phyloP scores from a whole-genome alignment of 2,888 invertebrate species.

The Volucella inflata region DNA sequence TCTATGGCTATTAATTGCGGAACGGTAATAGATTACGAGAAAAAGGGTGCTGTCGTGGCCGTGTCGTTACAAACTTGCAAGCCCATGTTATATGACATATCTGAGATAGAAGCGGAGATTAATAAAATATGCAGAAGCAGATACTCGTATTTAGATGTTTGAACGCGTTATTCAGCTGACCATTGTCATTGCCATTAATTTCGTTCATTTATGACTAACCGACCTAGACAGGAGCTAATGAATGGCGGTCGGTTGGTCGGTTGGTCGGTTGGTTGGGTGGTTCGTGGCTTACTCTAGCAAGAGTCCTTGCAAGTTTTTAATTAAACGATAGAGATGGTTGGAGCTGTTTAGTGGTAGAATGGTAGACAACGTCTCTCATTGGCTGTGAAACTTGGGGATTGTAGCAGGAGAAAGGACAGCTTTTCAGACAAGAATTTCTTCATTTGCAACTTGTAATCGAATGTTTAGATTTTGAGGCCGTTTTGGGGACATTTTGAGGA shows the following conservation, averaged over 20 bases:
- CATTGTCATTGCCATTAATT: slow-evolving; percentile 73
- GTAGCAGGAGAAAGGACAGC: neutral
- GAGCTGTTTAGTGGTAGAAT: too few relatives aligned
- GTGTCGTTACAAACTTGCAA: slow-evolving; percentile 20
- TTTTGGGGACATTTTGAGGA: too few relatives aligned
- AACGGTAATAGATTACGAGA: slow-evolving; percentile 65
- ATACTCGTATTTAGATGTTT: slow-evolving; percentile 22
- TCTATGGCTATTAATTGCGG: slow-evolving; percentile 69
- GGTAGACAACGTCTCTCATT: neutral
- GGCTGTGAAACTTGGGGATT: slow-evolving; percentile 21
- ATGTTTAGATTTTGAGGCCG: neutral
- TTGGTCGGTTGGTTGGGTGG: too few relatives aligned
- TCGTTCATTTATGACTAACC: slow-evolving; percentile 67
- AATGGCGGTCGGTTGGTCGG: neutral
- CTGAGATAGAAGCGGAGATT: slow-evolving; percentile 50
- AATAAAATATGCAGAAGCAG: slow-evolving; percentile 72
- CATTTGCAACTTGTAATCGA: neutral
- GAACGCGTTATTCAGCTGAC: slow-evolving; percentile 56
- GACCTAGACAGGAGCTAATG: neutral
- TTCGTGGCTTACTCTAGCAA: neutral
- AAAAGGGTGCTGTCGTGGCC: slow-evolving; percentile 44
- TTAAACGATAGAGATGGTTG: slow-evolving; percentile 53
- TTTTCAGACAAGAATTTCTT: neutral
- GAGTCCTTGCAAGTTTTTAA: slow-evolving; percentile 65
- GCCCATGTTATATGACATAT: slow-evolving; percentile 67